Conservation (phyloP, 2,888 invertebrate species). For the Temnothorax rugatulus region DNA sequence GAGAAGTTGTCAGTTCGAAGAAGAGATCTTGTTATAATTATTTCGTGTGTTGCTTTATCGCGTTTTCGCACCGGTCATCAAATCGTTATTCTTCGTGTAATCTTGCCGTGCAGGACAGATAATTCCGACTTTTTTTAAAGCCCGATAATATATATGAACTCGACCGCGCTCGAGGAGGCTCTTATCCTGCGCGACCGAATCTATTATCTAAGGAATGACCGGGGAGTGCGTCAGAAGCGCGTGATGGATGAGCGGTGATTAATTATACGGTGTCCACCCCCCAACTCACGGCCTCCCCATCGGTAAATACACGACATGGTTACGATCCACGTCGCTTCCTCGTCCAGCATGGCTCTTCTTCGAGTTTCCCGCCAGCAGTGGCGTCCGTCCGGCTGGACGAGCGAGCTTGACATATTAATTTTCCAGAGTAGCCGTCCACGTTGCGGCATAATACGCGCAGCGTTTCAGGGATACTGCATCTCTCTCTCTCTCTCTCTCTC, state of each 20-base stretch:
- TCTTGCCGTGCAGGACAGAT: slow-evolving; percentile 20
- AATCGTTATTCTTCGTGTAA: slow-evolving; percentile 45
- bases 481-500: neutral
- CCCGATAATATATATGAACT: slow-evolving; percentile 32
- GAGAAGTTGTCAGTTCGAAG: neutral
- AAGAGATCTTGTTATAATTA: neutral
- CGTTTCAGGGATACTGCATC: slow-evolving; percentile 21
- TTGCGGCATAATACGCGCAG: slow-evolving; percentile 1
- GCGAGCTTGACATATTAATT: slow-evolving; percentile 68
- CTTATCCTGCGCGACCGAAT: slow-evolving; percentile 65
- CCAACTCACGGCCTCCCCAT: slow-evolving; percentile 15
- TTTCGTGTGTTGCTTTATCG: slow-evolving; percentile 4
- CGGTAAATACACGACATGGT: slow-evolving; percentile 49
- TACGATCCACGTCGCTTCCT: slow-evolving; percentile 47
- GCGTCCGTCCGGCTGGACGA: slow-evolving; percentile 29
- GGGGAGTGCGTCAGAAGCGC: slow-evolving; percentile 77
- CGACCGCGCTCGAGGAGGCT: neutral
- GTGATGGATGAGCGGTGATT: slow-evolving; percentile 84
- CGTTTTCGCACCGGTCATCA: slow-evolving; percentile 17
- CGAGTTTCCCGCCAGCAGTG: slow-evolving; percentile 39
- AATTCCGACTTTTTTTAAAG: slow-evolving; percentile 43
- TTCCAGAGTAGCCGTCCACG: slow-evolving; percentile 65
- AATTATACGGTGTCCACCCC: slow-evolving; percentile 82
- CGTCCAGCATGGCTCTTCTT: slow-evolving; percentile 43
- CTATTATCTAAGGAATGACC: slow-evolving; percentile 78